Percentiles rank a stretch among this genome's conserved stretches.
Conservation (phyloP, 2,113 vertebrate species). For the Baryphthengus martii region DNA sequence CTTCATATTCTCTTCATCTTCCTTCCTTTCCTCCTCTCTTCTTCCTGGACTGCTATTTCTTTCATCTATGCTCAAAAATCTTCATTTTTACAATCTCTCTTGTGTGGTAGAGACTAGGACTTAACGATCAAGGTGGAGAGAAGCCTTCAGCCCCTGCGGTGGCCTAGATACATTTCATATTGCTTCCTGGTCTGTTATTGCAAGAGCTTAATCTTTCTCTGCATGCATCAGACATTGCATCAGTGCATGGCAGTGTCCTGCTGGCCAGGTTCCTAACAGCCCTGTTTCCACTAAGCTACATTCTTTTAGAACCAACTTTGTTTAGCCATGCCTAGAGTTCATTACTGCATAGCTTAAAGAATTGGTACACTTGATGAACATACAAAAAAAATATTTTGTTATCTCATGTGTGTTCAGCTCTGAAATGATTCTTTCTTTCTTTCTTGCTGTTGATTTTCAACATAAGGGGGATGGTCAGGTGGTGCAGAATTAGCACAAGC, state of each 20-base stretch:
- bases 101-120: not conserved
- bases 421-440: not conserved
- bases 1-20: not conserved
- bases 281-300: not conserved
- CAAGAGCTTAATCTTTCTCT: not conserved
- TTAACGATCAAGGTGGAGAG: not conserved
- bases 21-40: not conserved
- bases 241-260: not conserved
- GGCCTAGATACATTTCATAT: not conserved
- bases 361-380: not conserved
- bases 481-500: not conserved
- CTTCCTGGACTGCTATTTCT: not conserved
- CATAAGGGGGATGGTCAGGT: not conserved
- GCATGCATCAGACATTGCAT: rapidly evolving
- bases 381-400: not conserved
- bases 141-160: not conserved
- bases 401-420: not conserved
- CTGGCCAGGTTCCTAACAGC: not conserved
- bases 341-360: not conserved
- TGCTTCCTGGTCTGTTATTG: not conserved
- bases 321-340: not conserved
- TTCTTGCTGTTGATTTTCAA: not conserved
- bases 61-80: not conserved
- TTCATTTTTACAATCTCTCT: not conserved
- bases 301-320: not conserved